Evolutionary conservation across 2,888 invertebrate genomes (phyloP), one percentile per base, ranked within the genome.

Genomic region (Aphrophora alni): DNA sequence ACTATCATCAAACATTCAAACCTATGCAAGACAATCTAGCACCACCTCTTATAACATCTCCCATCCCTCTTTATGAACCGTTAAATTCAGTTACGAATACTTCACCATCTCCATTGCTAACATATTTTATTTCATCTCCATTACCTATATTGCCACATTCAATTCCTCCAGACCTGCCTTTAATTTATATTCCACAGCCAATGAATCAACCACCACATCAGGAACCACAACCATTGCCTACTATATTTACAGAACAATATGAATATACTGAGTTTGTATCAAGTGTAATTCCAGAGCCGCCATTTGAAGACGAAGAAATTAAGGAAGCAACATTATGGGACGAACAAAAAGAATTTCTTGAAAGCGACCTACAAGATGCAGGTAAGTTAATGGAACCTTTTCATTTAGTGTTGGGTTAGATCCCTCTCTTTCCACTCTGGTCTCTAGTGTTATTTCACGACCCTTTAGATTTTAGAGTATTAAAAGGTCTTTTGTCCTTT

Each of bases 81-180:
- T 78, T 85, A 83, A 78, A 83, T 78, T 84, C 85, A 17, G 80
- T 83, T 38, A 82, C 85, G 21, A 86, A 87, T 8, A 87, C 88
- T 59, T 88, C 88, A 24, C 87, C 88, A 3, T 87, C 87, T 44
- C 83, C 84, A 24, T 81, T 85, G 38, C 44, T 84, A 84, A 38
- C 85, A 85, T 26, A 86, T 24, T 51, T 85, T 38, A 86, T 87
- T 24, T 87, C 89, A 0, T 89, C 80, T 24, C 84, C 84, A 12
- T 85, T 70, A 83, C 87, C 83, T 78, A 82, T 88, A 8, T 87
- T 88, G 27, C 85, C 89, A 12, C 89, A 88, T 83, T 88, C 88
- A 85, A 89, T 89, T 84, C 89, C 89, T 69, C 88, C 89, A 81
- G 91, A 91, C 7, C 90, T 92, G 83, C 90, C 91, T 0, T 88